Evolutionary conservation across 2,113 vertebrate genomes (phyloP).

Genomic region (Equus przewalskii): DNA sequence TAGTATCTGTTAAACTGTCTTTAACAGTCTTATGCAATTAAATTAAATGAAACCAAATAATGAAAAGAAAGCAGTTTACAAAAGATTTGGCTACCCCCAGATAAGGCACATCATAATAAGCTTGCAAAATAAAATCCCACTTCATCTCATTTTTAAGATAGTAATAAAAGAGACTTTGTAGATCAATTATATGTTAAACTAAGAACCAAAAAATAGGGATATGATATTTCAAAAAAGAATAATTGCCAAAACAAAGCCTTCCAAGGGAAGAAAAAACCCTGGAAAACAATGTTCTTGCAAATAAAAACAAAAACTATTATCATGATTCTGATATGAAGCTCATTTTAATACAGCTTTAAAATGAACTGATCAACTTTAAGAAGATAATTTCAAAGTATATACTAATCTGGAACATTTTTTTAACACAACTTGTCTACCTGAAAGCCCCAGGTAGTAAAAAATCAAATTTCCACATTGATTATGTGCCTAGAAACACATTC

Average conservation of each 20-base stretch:
- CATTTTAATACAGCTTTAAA: conserved; percentile 22
- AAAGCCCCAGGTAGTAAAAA: conserved; percentile 33
- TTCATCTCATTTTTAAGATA: conserved; percentile 74
- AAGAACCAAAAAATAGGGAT: background rate
- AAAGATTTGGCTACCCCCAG: conserved; percentile 76
- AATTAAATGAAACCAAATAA: conserved; percentile 86
- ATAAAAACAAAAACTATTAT: background rate
- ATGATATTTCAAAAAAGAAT: background rate
- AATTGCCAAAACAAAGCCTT: background rate
- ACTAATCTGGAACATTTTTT: background rate
- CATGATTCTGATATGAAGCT: background rate
- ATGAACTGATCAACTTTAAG: background rate
- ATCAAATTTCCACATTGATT: background rate
- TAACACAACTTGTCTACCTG: background rate
- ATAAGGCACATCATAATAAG: conserved; percentile 80
- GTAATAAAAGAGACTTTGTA: conserved; percentile 61
- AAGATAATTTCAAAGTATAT: background rate
- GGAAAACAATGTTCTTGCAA: background rate
- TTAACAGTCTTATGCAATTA: conserved; percentile 82
- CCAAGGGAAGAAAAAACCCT: background rate
- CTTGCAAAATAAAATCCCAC: conserved; percentile 76
- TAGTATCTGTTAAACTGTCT: conserved; percentile 64
- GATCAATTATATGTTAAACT: conserved; percentile 38
- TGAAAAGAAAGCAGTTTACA: conserved; percentile 86
- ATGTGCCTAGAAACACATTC: background rate